These are phyloP conservation scores for Lepidurus arcticus DNA, from an alignment of 1,140 invertebrate genomes.

Conservation along the genomic window DNA sequence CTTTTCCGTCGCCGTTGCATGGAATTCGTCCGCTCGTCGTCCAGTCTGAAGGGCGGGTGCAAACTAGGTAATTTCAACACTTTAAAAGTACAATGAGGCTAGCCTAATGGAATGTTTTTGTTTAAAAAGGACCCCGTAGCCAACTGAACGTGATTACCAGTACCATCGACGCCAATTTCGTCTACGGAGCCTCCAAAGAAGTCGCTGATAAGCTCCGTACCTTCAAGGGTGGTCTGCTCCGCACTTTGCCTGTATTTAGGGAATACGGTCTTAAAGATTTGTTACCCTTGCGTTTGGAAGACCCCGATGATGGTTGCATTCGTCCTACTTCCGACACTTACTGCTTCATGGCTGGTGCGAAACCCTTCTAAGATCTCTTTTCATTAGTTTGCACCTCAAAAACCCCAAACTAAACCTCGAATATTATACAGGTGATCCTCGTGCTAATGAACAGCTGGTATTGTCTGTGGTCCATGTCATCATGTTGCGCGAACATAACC, in stretches of 20 bases:
- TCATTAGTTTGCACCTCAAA: slow-evolving; percentile 7
- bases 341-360: slow-evolving; percentile 52
- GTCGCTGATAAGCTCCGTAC: slow-evolving; percentile 47
- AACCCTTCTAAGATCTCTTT: neutral
- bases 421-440: slow-evolving; percentile 45
- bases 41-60: slow-evolving; percentile 49
- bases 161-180: slow-evolving; percentile 50
- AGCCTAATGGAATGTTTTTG: slow-evolving; percentile 30
- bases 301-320: slow-evolving; percentile 52
- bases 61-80: slow-evolving; percentile 46
- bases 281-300: slow-evolving; percentile 48
- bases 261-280: slow-evolving; percentile 50
- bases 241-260: slow-evolving; percentile 45
- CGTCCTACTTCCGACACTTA: slow-evolving; percentile 46
- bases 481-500: slow-evolving; percentile 50
- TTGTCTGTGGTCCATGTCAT: slow-evolving; percentile 56
- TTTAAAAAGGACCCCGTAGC: slow-evolving; percentile 46
- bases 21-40: slow-evolving; percentile 48
- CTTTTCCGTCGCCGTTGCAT: slow-evolving; percentile 48
- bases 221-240: slow-evolving; percentile 47
- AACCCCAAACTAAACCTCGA: neutral
- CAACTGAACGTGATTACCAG: slow-evolving; percentile 50
- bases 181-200: slow-evolving; percentile 50
- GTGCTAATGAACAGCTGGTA: slow-evolving; percentile 55
- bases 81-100: slow-evolving; percentile 39